These are phyloP conservation scores for Chloroceryle inda DNA, from an alignment of 2,797 vertebrate species.

Conservation along the genomic window DNA sequence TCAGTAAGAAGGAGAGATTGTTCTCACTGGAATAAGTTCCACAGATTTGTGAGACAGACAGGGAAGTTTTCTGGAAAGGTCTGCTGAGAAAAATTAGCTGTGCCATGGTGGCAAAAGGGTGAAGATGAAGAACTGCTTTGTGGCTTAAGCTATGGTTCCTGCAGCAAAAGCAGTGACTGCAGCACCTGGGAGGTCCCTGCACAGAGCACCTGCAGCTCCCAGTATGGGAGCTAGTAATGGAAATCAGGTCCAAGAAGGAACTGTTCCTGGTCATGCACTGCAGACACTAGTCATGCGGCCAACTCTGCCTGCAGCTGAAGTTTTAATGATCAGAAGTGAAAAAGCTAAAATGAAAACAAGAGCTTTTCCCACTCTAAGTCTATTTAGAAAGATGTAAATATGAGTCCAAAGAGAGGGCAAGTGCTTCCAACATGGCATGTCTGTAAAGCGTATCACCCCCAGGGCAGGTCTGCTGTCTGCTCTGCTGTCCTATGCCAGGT, in stretches of 20 bases:
- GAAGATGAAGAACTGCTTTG: not conserved
- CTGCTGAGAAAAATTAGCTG: not conserved
- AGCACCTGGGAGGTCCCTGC: not conserved
- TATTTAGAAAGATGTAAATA: too few relatives aligned
- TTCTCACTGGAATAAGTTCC: not conserved
- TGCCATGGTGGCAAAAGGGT: not conserved
- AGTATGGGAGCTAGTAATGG: not conserved
- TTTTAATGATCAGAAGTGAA: not conserved
- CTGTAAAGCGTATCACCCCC: fast-evolving
- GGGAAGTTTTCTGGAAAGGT: not conserved
- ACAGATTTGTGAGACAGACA: not conserved
- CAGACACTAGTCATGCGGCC: not conserved
- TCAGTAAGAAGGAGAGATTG: not conserved
- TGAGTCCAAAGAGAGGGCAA: not conserved
- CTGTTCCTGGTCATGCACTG: fast-evolving
- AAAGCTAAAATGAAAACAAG: not conserved
- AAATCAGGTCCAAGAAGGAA: not conserved
- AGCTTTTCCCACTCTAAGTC: not conserved
- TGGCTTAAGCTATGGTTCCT: not conserved
- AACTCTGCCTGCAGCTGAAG: not conserved
- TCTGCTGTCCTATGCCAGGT: not conserved
- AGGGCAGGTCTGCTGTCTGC: not conserved
- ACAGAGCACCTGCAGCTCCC: not conserved
- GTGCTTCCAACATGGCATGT: fast-evolving
- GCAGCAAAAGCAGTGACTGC: not conserved